These are phyloP conservation scores for Argyresthia goedartella DNA, from an alignment of 2,888 invertebrate species.

Conservation along the genomic window DNA sequence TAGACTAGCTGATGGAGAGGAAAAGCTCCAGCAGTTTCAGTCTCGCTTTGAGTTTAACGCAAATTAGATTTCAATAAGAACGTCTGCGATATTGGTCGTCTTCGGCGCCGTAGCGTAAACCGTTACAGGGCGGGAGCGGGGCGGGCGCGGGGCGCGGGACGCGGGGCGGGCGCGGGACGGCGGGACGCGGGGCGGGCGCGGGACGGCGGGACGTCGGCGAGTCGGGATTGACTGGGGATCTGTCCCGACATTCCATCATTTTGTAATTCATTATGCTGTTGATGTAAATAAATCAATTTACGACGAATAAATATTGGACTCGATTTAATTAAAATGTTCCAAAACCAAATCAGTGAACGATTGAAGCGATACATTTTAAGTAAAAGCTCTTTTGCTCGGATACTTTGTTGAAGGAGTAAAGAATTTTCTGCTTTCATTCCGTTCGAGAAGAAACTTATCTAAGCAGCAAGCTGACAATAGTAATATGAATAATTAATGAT, in stretches of 20 bases:
- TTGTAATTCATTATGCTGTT: neutral
- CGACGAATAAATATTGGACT: too few species aligned
- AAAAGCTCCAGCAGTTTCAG: conserved; percentile 23
- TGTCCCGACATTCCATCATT: neutral
- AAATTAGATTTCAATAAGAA: conserved; percentile 41
- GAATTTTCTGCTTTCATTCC: neutral
- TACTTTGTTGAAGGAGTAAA: neutral
- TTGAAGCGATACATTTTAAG: too few species aligned
- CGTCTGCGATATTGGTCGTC: conserved; percentile 29
- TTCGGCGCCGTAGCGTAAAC: conserved; percentile 5
- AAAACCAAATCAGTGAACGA: too few species aligned
- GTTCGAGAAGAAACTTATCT: neutral
- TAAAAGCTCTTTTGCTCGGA: too few species aligned
- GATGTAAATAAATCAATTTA: too few species aligned
- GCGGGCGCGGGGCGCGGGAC: neutral
- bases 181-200: neutral
- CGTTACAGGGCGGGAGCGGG: neutral
- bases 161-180: neutral
- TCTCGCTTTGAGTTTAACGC: conserved; percentile 31
- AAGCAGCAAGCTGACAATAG: too few species aligned
- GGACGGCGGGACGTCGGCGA: neutral
- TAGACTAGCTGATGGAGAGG: conserved; percentile 1
- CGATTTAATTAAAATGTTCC: too few species aligned
- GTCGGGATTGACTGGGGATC: neutral
- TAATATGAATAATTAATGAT: too few species aligned